Conservation (phyloP, 2,113 vertebrate genomes). For the Spermophilus dauricus region DNA sequence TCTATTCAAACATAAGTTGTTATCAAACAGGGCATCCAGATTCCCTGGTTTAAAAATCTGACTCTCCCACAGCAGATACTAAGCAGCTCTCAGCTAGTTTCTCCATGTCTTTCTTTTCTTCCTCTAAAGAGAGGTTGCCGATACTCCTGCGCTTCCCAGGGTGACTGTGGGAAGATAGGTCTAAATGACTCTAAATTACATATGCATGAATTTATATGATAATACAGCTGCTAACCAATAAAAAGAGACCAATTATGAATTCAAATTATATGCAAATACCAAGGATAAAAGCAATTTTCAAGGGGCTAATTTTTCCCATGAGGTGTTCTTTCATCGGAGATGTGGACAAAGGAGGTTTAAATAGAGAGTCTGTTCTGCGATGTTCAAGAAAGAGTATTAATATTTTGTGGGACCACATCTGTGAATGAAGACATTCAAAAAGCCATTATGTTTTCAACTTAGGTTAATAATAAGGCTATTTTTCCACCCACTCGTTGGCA, state of each 20-base stretch:
- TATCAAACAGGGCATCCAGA: not conserved
- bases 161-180: constrained; percentile 1
- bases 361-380: constrained; percentile 81
- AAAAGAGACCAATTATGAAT: constrained; percentile 63
- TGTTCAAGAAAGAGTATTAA: constrained; percentile 83
- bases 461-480: constrained; percentile 89
- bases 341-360: constrained; percentile 79
- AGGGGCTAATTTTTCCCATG: constrained; percentile 63
- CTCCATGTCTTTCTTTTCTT: not conserved
- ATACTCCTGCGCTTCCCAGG: not conserved
- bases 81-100: not conserved
- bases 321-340: constrained; percentile 58
- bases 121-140: not conserved
- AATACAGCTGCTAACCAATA: constrained; percentile 57
- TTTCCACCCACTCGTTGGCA: constrained; percentile 88
- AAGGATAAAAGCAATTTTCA: constrained; percentile 65
- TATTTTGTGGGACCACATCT: constrained; percentile 86
- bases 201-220: constrained; percentile 15
- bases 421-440: constrained; percentile 93
- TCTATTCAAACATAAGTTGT: not conserved
- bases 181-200: constrained; percentile 62
- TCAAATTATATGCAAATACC: constrained; percentile 45
- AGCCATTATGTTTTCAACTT: constrained; percentile 88
- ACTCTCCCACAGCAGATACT: not conserved
- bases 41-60: not conserved